phyloP scores from a whole-genome alignment of 2,888 invertebrate species.

The Lepidonotus clava region DNA sequence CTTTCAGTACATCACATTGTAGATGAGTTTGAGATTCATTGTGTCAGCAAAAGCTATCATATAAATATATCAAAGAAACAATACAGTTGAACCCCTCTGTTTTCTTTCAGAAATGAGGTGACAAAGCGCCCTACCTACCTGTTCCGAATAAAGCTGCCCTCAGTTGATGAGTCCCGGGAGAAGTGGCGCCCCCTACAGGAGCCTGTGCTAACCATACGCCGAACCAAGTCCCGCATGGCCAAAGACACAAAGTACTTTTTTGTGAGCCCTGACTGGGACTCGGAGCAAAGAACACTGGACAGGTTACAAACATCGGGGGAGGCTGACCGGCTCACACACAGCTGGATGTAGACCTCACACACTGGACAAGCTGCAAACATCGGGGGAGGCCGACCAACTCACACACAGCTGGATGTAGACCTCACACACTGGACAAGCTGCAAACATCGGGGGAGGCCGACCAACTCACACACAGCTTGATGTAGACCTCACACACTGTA shows the following conservation, averaged over 20 bases:
- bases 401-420: not conserved
- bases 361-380: not conserved
- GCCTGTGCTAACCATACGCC: not conserved
- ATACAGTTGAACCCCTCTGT: too few relatives aligned
- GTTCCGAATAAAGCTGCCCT: not conserved
- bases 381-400: not conserved
- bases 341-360: not conserved
- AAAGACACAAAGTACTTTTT: slow-evolving; percentile 13
- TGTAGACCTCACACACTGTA: not conserved
- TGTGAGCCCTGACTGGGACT: not conserved
- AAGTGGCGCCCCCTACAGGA: not conserved
- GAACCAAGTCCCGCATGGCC: not conserved
- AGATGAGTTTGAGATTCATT: too few relatives aligned
- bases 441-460: not conserved
- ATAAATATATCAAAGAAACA: too few relatives aligned
- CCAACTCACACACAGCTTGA: not conserved
- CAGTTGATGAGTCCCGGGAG: not conserved
- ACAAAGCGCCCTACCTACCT: not conserved
- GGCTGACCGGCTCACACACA: not conserved
- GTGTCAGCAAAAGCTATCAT: too few relatives aligned
- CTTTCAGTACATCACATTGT: too few relatives aligned
- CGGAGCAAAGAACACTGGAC: not conserved
- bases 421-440: not conserved
- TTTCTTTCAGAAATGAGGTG: not conserved
- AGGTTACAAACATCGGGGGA: not conserved